phyloP scores from a whole-genome alignment of 2,888 invertebrate species.

The Drosophila anceps region DNA sequence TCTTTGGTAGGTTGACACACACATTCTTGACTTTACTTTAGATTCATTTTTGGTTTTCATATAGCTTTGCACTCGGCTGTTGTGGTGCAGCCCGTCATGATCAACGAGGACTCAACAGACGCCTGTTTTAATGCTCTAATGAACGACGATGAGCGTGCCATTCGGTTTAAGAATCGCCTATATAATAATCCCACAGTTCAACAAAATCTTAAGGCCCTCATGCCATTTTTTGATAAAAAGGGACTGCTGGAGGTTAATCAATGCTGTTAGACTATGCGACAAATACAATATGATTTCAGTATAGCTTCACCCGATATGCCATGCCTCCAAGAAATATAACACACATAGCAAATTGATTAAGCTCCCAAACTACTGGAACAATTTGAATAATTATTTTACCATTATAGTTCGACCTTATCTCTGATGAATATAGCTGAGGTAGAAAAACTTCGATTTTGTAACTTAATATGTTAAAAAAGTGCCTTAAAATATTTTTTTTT shows the following conservation, averaged over 20 bases:
- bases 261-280: slow-evolving; percentile 30
- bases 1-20: slow-evolving; percentile 72
- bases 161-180: slow-evolving; percentile 80
- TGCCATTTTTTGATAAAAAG: slow-evolving; percentile 82
- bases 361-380: too few species aligned
- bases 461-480: too few species aligned
- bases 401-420: too few species aligned
- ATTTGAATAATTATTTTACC: too few species aligned
- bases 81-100: slow-evolving; percentile 83
- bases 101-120: slow-evolving; percentile 81
- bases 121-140: slow-evolving; percentile 83
- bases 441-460: too few species aligned
- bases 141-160: slow-evolving; percentile 82
- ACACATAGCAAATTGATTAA: too few species aligned
- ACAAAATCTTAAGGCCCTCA: slow-evolving; percentile 77
- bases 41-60: not conserved
- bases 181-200: slow-evolving; percentile 82
- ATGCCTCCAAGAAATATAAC: not conserved
- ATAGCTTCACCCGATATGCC: not conserved
- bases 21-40: not conserved
- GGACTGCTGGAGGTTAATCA: slow-evolving; percentile 83
- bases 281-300: not conserved
- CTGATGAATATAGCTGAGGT: too few species aligned
- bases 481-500: too few species aligned
- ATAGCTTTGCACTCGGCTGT: slow-evolving; percentile 81